Base-by-base conservation (phyloP, 2,113 vertebrate species). In the Triplophysa siluroides region DNA sequence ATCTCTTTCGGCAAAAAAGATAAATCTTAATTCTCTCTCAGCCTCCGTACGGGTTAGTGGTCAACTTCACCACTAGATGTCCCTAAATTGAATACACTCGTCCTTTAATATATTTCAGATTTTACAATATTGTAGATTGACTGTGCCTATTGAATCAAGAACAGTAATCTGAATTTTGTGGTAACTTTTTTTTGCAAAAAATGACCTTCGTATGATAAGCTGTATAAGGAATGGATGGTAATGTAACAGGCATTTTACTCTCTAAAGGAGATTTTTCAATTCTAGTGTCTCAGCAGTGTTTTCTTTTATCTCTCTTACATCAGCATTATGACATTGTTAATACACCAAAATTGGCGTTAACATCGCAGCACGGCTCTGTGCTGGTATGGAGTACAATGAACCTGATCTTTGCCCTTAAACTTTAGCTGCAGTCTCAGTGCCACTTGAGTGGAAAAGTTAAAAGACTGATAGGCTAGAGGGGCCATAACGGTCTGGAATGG, bases 391-490 rank as follows among this genome's bases (percentile, higher is more conserved):
- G 68, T 71, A 65, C 58, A 62, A 18, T 61, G 56, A 68, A 26
- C 43, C 50, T 80, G 83, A 82, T 62, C 77, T 82, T 63, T 63
- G 80, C 21, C 62, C 80, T 85, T 76, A 54, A 80, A 63, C 71
- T 79, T 62, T 72, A 67, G 74, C 66, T 70, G 74, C 33, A 19
- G 79, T 72, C 63, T 41, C 58, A 77, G 71, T 63, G 58, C 63
- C 67, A 77, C 69, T 83, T 78, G 68, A 78, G 54, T 56, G 63
- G 43, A 82, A 67, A 72, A 47, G 50, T 62, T 72, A 19, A 77
- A 83, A 80, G 81, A 81, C 78, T 47, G 81, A 78, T 84, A 60
- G 52, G 70, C 66, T 72, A 52, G 72, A 83, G 67, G 29, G 60
- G 73, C 72, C 60, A 70, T 81, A 84, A 84, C 78, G 29, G 18